Conservation (phyloP, 2,888 invertebrate species). For the Pecten maximus region DNA sequence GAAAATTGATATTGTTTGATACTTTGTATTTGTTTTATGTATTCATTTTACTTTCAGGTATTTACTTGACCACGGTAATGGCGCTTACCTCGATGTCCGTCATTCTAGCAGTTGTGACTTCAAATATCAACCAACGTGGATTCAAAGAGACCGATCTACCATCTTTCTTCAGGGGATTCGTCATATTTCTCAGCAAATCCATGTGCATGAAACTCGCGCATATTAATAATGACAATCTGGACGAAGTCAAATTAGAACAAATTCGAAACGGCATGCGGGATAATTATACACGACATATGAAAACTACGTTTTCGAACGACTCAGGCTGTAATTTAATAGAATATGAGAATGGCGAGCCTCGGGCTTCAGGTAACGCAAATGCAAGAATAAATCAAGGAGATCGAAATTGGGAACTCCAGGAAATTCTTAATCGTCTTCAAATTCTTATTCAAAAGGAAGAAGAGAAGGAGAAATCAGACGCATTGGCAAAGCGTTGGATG, state of each 20-base stretch:
- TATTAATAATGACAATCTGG: conserved; percentile 43
- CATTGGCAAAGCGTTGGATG: conserved; percentile 73
- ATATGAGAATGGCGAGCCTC: conserved; percentile 70
- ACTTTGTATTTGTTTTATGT: too few relatives aligned
- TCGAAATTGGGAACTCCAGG: conserved; percentile 65
- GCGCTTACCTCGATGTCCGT: conserved; percentile 81
- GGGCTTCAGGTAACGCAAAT: conserved; percentile 42
- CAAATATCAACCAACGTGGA: conserved; percentile 81
- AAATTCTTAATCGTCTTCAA: conserved; percentile 70
- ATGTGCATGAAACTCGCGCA: conserved; percentile 70
- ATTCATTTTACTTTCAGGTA: conserved; percentile 76
- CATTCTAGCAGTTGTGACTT: conserved; percentile 81
- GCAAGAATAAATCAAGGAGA: conserved; percentile 42
- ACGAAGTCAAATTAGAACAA: conserved; percentile 29
- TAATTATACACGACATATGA: conserved; percentile 57
- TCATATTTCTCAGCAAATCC: conserved; percentile 63
- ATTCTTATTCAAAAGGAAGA: conserved; percentile 71
- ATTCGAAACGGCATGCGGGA: conserved; percentile 31
- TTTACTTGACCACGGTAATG: conserved; percentile 82
- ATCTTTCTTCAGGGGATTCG: conserved; percentile 56
- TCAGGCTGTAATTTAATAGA: conserved; percentile 75
- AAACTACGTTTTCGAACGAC: conserved; percentile 70
- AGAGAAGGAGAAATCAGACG: conserved; percentile 67
- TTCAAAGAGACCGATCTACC: conserved; percentile 70
- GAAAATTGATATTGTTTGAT: too few relatives aligned